Evolutionary conservation across 2,113 vertebrate genomes (phyloP).

Genomic region (Pteruthius melanotis): DNA sequence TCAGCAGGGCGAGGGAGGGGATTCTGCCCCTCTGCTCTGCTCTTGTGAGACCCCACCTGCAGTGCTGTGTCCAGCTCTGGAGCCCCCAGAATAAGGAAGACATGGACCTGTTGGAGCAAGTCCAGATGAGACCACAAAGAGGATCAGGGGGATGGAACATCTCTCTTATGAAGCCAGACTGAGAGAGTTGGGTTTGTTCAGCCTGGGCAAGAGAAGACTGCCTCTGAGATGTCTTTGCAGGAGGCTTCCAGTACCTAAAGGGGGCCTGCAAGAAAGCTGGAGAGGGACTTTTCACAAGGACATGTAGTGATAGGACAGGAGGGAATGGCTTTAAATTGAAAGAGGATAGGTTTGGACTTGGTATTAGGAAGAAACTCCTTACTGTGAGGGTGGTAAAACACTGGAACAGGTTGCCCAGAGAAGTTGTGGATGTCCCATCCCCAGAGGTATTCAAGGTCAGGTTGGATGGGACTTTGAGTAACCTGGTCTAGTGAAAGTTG

Average conservation of each 20-base stretch:
- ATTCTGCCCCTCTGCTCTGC: neutral
- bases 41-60: neutral
- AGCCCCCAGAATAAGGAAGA: neutral
- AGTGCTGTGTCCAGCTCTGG: neutral
- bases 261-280: neutral
- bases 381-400: neutral
- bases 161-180: neutral
- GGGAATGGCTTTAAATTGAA: neutral
- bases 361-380: neutral
- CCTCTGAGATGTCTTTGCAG: neutral
- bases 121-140: neutral
- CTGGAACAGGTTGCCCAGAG: neutral
- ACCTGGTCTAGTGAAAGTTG: neutral
- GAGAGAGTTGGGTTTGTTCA: neutral
- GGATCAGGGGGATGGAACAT: neutral
- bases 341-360: neutral
- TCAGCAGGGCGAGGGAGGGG: accelerated
- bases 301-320: neutral
- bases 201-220: neutral
- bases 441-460: neutral
- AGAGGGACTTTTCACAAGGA: neutral
- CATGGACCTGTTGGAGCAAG: neutral
- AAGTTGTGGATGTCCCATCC: neutral
- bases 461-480: neutral
- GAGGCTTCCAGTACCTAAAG: neutral